Conservation (phyloP, 2,113 vertebrate species). For the Cnemophilus loriae region DNA sequence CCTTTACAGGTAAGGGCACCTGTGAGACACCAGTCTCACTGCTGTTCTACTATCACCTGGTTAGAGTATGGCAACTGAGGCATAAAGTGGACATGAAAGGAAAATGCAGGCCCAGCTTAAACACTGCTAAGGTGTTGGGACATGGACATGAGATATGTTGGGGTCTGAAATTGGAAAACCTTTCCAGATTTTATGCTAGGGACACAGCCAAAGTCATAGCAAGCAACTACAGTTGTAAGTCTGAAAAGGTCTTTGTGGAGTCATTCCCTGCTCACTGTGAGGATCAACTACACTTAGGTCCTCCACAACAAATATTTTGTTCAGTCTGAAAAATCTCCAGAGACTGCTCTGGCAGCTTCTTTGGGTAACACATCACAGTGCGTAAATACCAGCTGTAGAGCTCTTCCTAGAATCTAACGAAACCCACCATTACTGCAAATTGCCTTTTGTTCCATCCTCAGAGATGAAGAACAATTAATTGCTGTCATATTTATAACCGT, state of each 20-base stretch:
- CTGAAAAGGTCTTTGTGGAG: neutral
- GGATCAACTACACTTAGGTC: neutral
- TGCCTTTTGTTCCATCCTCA: neutral
- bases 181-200: neutral
- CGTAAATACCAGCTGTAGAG: neutral
- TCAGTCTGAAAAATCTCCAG: neutral
- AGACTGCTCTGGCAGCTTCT: neutral
- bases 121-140: fast-evolving
- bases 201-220: neutral
- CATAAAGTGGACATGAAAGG: neutral
- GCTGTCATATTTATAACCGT: neutral
- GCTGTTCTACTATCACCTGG: neutral
- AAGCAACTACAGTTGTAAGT: neutral
- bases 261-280: neutral
- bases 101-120: neutral
- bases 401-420: neutral
- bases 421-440: neutral
- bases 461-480: neutral
- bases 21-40: neutral
- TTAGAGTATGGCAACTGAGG: neutral
- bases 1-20: neutral
- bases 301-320: neutral
- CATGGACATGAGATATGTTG: neutral
- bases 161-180: neutral
- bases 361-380: neutral